A percentile compares a stretch with the other conserved stretches of the same genome.
phyloP scores from a whole-genome alignment of 2,888 invertebrate species.

The Chorisops tibialis region DNA sequence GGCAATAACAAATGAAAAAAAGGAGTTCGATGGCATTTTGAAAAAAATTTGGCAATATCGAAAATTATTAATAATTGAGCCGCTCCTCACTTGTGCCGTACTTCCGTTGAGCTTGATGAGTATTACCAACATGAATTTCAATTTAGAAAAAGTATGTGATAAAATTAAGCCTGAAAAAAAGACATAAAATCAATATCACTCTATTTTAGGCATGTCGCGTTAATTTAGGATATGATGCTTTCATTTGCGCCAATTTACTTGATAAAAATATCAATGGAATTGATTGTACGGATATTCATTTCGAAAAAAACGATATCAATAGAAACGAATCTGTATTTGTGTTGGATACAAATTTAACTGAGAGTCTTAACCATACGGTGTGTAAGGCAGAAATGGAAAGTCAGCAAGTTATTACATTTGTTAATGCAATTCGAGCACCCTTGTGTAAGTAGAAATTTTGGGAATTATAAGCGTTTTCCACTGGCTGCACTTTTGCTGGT shows the following conservation, averaged over 20 bases:
- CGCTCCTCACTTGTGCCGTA: constrained; percentile 8
- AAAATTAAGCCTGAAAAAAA: not conserved
- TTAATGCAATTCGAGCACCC: constrained; percentile 49
- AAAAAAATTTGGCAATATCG: constrained; percentile 15
- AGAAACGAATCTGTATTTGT: no score
- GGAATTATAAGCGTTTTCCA: no score
- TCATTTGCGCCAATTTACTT: constrained; percentile 14
- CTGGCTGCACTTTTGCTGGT: no score
- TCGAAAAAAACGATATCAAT: constrained; percentile 40
- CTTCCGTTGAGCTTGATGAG: constrained; percentile 13
- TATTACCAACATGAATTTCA: constrained; percentile 19
- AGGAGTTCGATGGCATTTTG: no score
- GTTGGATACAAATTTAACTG: not conserved
- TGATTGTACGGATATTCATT: constrained; percentile 20
- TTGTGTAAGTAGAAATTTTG: constrained; percentile 49
- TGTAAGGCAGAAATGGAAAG: constrained; percentile 51
- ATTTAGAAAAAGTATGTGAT: constrained; percentile 22
- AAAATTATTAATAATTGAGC: constrained; percentile 15
- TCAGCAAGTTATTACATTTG: constrained; percentile 45
- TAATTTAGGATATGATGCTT: constrained; percentile 9
- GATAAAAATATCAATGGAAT: not conserved
- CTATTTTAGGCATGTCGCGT: constrained; percentile 24
- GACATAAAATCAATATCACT: not conserved
- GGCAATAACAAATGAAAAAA: no score
- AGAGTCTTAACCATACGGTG: constrained; percentile 46